Percentiles rank a stretch among this genome's conserved stretches.
phyloP scores from a whole-genome alignment of 2,797 vertebrate genomes.

The Ibycter americanus region DNA sequence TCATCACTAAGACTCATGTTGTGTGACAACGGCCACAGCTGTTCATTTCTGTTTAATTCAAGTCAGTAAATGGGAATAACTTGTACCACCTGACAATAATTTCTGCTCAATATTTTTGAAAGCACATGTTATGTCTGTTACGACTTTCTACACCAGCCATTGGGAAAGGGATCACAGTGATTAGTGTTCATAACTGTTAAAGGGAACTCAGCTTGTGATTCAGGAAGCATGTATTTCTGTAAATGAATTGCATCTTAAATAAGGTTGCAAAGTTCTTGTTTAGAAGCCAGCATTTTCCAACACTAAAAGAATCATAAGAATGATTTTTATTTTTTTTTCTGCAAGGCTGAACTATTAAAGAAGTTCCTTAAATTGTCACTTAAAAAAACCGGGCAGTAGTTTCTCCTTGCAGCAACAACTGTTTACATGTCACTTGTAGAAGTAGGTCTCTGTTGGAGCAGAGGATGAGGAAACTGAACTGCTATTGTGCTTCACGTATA shows the following conservation, averaged over 20 bases:
- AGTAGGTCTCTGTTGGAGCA: neutral
- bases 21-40: neutral
- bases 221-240: constrained; percentile 3
- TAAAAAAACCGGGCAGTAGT: neutral
- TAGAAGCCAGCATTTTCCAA: constrained; percentile 20
- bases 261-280: neutral
- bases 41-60: constrained; percentile 56
- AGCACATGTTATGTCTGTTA: neutral
- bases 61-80: constrained; percentile 49
- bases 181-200: neutral
- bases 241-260: neutral
- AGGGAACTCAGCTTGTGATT: neutral
- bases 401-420: neutral
- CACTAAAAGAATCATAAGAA: neutral
- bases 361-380: neutral
- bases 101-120: neutral
- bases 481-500: neutral
- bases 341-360: neutral
- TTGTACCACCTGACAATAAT: constrained; percentile 28
- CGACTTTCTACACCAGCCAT: neutral
- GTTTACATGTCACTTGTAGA: neutral
- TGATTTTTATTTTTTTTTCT: neutral
- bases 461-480: neutral
- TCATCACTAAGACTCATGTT: constrained; percentile 11
- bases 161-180: neutral